A percentile compares a stretch with the other conserved stretches of the same genome.
These are phyloP conservation scores for Agelaius tricolor DNA, from an alignment of 2,113 vertebrate species.

Conservation along the genomic window DNA sequence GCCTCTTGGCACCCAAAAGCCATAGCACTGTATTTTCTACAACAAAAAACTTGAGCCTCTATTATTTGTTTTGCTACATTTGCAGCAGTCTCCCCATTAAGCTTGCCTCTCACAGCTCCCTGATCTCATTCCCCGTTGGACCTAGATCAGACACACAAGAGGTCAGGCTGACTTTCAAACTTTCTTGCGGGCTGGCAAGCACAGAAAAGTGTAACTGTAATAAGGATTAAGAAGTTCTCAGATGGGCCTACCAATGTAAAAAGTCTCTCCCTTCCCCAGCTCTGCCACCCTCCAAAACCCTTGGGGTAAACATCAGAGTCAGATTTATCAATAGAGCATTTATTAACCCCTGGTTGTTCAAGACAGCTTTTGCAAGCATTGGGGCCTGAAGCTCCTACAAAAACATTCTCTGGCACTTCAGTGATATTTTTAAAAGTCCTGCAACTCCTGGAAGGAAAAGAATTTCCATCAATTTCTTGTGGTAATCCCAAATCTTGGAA, in stretches of 20 bases:
- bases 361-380: not conserved
- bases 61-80: conserved; percentile 66
- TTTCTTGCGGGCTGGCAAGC: conserved; percentile 36
- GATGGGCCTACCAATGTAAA: conserved; percentile 8
- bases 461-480: not conserved
- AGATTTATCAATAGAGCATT: not conserved
- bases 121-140: conserved; percentile 62
- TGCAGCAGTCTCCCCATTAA: conserved; percentile 55
- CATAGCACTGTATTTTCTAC: conserved; percentile 57
- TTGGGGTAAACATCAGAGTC: not conserved
- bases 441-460: not conserved
- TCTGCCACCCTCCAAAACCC: not conserved
- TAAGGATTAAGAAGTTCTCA: conserved; percentile 50
- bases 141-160: conserved; percentile 60
- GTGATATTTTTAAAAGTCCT: not conserved
- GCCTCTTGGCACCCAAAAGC: conserved; percentile 55
- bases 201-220: conserved; percentile 36
- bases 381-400: not conserved
- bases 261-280: not conserved
- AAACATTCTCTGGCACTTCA: not conserved
- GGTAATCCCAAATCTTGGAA: not conserved
- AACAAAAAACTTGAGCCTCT: conserved; percentile 42
- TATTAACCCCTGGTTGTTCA: not conserved
- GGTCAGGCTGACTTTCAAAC: conserved; percentile 70
- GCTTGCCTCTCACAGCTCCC: conserved; percentile 61